Conservation (phyloP, 2,113 vertebrate genomes). For the Halcyon senegalensis region DNA sequence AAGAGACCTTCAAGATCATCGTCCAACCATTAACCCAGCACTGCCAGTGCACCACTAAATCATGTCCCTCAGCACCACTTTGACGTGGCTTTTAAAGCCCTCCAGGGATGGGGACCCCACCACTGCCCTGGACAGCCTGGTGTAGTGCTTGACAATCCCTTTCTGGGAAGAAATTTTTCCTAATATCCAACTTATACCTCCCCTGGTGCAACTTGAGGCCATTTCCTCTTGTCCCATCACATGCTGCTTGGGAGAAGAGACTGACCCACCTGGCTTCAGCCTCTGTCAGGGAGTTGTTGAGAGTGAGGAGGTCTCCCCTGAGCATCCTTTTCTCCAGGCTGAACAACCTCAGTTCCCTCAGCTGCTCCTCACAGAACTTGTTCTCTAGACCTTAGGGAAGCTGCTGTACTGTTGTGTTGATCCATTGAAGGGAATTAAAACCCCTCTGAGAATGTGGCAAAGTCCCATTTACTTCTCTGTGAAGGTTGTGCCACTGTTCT, state of each 20-base stretch:
- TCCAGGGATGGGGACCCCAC: background rate
- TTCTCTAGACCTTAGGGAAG: background rate
- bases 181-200: background rate
- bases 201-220: background rate
- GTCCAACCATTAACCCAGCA: background rate
- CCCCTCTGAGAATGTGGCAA: rapidly evolving
- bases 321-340: background rate
- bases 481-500: background rate
- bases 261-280: background rate
- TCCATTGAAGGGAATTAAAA: background rate
- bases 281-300: background rate
- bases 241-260: background rate
- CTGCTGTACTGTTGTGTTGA: background rate
- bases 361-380: background rate
- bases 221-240: background rate
- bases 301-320: background rate
- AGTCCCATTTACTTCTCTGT: background rate
- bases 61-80: background rate
- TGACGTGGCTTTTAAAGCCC: background rate
- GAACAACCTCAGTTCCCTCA: background rate
- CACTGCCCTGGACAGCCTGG: background rate
- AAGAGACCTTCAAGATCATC: background rate
- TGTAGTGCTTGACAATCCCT: background rate
- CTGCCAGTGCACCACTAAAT: background rate
- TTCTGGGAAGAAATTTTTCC: background rate